phyloP scores from a whole-genome alignment of 2,888 invertebrate species.

The Andrena bucephala region DNA sequence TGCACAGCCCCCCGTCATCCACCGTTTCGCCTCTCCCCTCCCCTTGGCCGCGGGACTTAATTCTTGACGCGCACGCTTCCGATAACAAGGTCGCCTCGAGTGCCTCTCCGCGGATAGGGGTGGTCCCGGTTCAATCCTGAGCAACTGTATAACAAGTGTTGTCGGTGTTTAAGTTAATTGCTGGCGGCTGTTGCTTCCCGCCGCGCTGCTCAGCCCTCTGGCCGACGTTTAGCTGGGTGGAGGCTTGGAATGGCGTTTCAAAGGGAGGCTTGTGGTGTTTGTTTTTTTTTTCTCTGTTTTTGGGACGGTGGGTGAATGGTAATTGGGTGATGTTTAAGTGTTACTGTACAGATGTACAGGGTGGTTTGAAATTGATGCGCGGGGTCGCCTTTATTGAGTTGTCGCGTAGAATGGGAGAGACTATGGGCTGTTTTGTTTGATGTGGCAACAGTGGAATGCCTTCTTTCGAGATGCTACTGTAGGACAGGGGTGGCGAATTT shows the following conservation, averaged over 20 bases:
- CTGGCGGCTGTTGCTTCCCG: constrained; percentile 35
- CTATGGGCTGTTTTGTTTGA: too few relatives aligned
- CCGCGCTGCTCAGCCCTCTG: constrained; percentile 34
- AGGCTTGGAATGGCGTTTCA: neutral
- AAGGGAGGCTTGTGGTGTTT: neutral
- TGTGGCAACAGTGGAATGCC: too few relatives aligned
- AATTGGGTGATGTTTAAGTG: neutral
- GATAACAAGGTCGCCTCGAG: constrained; percentile 61
- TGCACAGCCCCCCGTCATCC: constrained; percentile 20
- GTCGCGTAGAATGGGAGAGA: too few relatives aligned
- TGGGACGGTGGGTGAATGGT: neutral
- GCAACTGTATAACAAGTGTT: constrained; percentile 54
- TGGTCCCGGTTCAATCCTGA: constrained; percentile 25
- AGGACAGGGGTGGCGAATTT: too few relatives aligned
- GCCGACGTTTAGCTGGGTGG: neutral
- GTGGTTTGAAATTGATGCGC: too few relatives aligned
- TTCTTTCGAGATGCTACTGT: too few relatives aligned
- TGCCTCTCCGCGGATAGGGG: constrained; percentile 30
- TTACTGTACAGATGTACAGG: too few relatives aligned
- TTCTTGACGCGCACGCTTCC: constrained; percentile 64
- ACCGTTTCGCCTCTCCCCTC: constrained; percentile 19
- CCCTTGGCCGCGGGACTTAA: constrained; percentile 44
- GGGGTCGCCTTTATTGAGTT: too few relatives aligned
- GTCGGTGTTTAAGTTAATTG: constrained; percentile 56
- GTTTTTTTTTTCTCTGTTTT: neutral